Evolutionary conservation across 2,888 invertebrate genomes (phyloP).

Genomic region (Aelia acuminata): DNA sequence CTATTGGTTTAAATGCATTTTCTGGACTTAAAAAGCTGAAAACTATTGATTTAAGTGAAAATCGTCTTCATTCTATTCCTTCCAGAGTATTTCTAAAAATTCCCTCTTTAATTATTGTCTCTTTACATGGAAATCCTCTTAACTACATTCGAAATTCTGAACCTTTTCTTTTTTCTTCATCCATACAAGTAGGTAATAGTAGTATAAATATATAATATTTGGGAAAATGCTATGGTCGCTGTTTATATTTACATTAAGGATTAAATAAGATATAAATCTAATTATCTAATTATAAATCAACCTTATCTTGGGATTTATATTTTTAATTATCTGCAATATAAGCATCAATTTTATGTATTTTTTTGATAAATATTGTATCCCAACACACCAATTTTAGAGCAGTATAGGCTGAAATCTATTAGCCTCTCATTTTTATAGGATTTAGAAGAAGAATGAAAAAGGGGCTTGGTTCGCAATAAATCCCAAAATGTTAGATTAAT

Average conservation of each 20-base stretch:
- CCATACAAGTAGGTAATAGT: conserved; percentile 28
- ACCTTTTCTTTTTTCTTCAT: conserved; percentile 57
- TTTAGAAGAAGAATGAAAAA: too few relatives aligned
- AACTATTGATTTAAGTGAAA: conserved; percentile 58
- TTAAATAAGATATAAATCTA: too few relatives aligned
- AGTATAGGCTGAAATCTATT: too few relatives aligned
- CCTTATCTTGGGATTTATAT: too few relatives aligned
- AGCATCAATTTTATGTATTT: neutral
- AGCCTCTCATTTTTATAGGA: too few relatives aligned
- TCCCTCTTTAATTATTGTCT: conserved; percentile 13
- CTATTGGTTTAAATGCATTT: conserved; percentile 59
- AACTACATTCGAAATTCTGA: conserved; percentile 12
- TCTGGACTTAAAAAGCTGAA: conserved; percentile 48
- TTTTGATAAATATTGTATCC: neutral
- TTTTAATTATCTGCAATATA: too few relatives aligned
- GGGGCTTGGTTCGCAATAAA: too few relatives aligned
- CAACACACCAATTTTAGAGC: too few relatives aligned
- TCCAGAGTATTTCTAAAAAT: conserved; percentile 56
- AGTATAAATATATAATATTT: neutral
- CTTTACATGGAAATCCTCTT: conserved; percentile 58
- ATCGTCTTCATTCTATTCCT: conserved; percentile 56
- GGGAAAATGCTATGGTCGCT: too few relatives aligned
- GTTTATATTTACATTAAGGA: too few relatives aligned
- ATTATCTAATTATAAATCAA: too few relatives aligned
- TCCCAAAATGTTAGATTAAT: too few relatives aligned